Percentiles rank a stretch among this genome's conserved stretches.
Conservation (phyloP, 2,888 invertebrate genomes). For the Thera obeliscata region DNA sequence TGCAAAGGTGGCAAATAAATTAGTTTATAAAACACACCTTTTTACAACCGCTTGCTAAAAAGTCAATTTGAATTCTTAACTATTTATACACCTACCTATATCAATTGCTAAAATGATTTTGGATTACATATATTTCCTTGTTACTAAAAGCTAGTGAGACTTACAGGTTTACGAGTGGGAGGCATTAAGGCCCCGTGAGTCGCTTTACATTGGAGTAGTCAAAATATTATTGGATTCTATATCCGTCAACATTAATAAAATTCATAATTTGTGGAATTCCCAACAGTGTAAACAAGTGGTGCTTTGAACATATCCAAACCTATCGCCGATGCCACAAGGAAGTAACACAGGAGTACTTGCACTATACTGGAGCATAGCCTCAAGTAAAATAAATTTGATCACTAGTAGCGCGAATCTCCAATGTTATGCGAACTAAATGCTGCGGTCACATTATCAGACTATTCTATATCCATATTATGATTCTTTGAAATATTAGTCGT, state of each 20-base stretch:
- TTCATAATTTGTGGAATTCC: not conserved
- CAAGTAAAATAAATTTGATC: not conserved
- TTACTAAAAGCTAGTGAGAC: conserved; percentile 4
- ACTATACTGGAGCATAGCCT: not conserved
- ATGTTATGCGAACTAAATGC: not conserved
- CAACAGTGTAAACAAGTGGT: not conserved
- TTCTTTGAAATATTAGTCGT: not conserved
- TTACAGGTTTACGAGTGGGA: not conserved
- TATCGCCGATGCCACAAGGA: not conserved
- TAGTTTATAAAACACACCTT: not conserved
- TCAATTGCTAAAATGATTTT: not conserved
- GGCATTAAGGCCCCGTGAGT: not conserved
- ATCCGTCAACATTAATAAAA: not conserved
- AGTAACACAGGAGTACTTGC: not conserved
- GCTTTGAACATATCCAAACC: not conserved
- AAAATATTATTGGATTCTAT: not conserved
- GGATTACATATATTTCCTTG: not conserved
- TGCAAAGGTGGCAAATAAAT: not conserved
- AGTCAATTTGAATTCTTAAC: not conserved
- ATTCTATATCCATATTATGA: not conserved
- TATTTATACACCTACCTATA: conserved; percentile 14
- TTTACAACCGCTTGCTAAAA: not conserved
- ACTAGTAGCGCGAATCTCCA: not conserved
- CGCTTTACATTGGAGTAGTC: not conserved
- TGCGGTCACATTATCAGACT: not conserved